Conservation (phyloP, 2,888 invertebrate species). For the Liopterus haemorrhoidalis region DNA sequence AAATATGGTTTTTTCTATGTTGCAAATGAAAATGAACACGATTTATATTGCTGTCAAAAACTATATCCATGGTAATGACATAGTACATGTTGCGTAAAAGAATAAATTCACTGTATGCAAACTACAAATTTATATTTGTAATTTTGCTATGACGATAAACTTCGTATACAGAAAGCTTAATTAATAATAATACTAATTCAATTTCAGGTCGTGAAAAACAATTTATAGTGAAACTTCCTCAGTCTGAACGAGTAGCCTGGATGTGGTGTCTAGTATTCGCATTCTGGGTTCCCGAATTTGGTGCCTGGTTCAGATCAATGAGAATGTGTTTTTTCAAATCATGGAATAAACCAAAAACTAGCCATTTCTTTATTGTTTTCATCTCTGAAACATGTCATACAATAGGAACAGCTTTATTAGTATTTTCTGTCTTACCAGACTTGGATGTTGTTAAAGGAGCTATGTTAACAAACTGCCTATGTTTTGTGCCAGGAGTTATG, state of each 20-base stretch:
- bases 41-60: too few species aligned
- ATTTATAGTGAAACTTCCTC: slow-evolving; percentile 73
- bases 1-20: too few species aligned
- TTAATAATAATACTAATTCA: slow-evolving; percentile 13
- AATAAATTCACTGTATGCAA: too few species aligned
- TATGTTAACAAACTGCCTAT: slow-evolving; percentile 93
- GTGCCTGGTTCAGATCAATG: slow-evolving; percentile 74
- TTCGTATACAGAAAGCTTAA: neutral
- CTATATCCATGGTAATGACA: too few species aligned
- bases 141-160: neutral
- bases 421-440: slow-evolving; percentile 84
- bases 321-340: slow-evolving; percentile 90
- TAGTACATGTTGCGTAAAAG: too few species aligned
- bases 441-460: slow-evolving; percentile 91
- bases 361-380: slow-evolving; percentile 63
- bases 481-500: slow-evolving; percentile 77
- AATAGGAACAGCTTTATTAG: slow-evolving; percentile 77
- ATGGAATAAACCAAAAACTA: slow-evolving; percentile 65
- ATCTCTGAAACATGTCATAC: slow-evolving; percentile 85
- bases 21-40: too few species aligned
- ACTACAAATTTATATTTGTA: slow-evolving; percentile 2
- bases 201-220: slow-evolving; percentile 77
- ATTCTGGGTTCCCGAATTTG: slow-evolving; percentile 82
- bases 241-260: slow-evolving; percentile 84
- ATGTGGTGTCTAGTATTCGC: slow-evolving; percentile 87